Evolutionary conservation across 2,797 vertebrate genomes (phyloP).

Genomic region (Oreochromis mossambicus): DNA sequence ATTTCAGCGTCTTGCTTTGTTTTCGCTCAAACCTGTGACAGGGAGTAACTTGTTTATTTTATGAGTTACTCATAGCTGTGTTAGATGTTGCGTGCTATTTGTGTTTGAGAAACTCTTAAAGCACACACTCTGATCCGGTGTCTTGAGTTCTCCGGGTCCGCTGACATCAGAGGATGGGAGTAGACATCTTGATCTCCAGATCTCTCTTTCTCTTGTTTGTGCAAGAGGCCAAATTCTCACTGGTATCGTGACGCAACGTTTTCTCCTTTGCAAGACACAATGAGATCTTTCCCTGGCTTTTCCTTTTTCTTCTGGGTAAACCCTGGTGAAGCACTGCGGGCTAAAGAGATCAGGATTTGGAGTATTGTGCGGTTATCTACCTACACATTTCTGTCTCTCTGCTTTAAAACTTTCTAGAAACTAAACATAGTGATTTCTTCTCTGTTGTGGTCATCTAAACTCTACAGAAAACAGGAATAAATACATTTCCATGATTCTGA

Average conservation of each 20-base stretch:
- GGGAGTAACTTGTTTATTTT: not conserved
- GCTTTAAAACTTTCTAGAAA: constrained; percentile 23
- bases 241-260: constrained; percentile 20
- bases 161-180: constrained; percentile 44
- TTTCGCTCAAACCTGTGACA: not conserved
- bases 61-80: not conserved
- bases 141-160: constrained; percentile 8
- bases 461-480: constrained; percentile 3
- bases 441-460: constrained; percentile 51
- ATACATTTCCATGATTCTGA: constrained; percentile 33
- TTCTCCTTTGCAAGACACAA: constrained; percentile 26
- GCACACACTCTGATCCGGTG: constrained; percentile 4
- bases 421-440: constrained; percentile 32
- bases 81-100: not conserved
- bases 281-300: constrained; percentile 39
- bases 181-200: constrained; percentile 52
- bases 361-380: not conserved
- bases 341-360: constrained; percentile 9
- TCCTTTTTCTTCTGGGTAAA: not conserved
- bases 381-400: not conserved
- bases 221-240: constrained; percentile 40
- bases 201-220: constrained; percentile 49
- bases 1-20: not conserved
- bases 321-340: not conserved
- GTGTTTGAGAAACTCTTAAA: not conserved